phyloP scores from a whole-genome alignment of 2,113 vertebrate species.

The Pseudopipra pipra region DNA sequence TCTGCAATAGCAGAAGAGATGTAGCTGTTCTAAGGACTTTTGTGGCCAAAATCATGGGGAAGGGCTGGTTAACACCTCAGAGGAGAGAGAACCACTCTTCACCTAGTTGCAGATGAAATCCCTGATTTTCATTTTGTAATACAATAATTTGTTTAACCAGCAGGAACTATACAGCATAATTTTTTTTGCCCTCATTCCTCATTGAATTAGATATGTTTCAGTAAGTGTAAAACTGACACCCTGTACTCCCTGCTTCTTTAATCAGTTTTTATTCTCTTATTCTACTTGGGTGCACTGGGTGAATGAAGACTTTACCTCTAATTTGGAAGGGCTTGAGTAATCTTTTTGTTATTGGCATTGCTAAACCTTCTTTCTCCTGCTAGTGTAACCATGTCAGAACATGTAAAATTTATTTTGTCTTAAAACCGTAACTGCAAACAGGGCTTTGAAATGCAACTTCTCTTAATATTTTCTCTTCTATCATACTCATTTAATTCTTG shows the following conservation, averaged over 20 bases:
- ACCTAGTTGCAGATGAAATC: neutral
- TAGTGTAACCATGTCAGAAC: neutral
- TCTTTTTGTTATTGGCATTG: neutral
- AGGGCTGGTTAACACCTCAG: neutral
- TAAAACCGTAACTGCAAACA: neutral
- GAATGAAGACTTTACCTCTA: neutral
- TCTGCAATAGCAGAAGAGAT: neutral
- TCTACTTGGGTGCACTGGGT: neutral
- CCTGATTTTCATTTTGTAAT: neutral
- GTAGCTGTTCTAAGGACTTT: neutral
- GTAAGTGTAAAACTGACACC: neutral
- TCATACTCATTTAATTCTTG: constrained; percentile 20
- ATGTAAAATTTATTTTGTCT: neutral
- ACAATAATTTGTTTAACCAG: neutral
- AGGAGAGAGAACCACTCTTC: neutral
- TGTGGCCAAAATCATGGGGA: neutral
- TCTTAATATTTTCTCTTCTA: neutral
- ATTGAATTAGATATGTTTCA: neutral
- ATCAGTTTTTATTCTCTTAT: neutral
- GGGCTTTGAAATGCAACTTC: neutral
- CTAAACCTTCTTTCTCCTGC: neutral
- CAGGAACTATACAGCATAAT: neutral
- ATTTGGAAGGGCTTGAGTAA: neutral
- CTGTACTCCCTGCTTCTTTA: neutral
- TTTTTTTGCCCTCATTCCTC: neutral